Evolutionary conservation across 2,888 invertebrate genomes (phyloP).

Genomic region (Parochlus steinenii): DNA sequence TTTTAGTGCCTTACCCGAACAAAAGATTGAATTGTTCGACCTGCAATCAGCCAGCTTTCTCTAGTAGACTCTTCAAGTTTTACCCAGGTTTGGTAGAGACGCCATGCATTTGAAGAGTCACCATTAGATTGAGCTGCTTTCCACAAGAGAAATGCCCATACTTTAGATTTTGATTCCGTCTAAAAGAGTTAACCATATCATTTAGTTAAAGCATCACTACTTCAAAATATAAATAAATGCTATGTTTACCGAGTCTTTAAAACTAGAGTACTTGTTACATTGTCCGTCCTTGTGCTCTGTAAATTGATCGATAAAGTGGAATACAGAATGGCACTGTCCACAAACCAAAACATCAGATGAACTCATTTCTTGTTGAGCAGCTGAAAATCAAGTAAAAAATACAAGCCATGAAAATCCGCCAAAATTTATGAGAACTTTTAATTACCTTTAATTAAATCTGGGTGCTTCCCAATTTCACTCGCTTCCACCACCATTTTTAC

Average conservation of each 20-base stretch:
- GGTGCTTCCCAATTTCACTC: constrained; percentile 44
- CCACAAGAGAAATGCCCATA: constrained; percentile 75
- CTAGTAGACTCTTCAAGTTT: constrained; percentile 56
- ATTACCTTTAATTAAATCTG: constrained; percentile 42
- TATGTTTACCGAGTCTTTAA: constrained; percentile 45
- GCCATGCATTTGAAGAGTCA: constrained; percentile 37
- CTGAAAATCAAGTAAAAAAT: constrained; percentile 29
- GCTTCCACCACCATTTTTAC: too few species aligned
- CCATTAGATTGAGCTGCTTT: constrained; percentile 40
- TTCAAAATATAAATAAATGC: constrained; percentile 6
- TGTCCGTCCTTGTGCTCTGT: constrained; percentile 49
- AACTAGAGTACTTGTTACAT: constrained; percentile 43
- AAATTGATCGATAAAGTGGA: constrained; percentile 64
- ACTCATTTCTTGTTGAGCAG: constrained; percentile 59
- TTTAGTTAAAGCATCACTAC: constrained; percentile 1
- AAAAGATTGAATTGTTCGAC: constrained; percentile 54
- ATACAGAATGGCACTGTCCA: constrained; percentile 66
- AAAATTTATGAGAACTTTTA: not conserved
- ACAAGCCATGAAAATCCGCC: constrained; percentile 1
- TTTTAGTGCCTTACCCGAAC: constrained; percentile 36
- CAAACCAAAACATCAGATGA: constrained; percentile 64
- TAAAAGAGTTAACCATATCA: constrained; percentile 21
- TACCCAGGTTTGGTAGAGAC: constrained; percentile 69
- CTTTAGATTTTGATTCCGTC: constrained; percentile 64
- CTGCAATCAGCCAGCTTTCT: constrained; percentile 66